Evolutionary conservation across 1,140 invertebrate species (phyloP).

Genomic region (Apis florea): DNA sequence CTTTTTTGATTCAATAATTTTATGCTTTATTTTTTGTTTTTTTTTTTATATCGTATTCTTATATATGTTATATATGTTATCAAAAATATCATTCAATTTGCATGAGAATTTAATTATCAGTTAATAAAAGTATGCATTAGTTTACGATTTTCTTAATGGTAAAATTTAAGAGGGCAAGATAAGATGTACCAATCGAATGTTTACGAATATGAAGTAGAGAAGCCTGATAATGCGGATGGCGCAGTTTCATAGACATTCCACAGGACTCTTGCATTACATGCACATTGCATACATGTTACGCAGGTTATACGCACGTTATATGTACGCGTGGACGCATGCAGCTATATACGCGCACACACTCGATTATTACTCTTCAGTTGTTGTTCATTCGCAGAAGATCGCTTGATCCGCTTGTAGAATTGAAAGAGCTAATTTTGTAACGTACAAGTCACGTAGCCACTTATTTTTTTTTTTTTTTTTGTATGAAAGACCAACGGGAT

Average conservation of each 20-base stretch:
- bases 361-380: neutral
- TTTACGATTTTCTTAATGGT: neutral
- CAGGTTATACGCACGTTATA: neutral
- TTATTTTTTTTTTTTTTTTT: neutral
- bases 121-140: neutral
- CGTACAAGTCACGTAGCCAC: neutral
- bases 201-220: slow-evolving; percentile 75
- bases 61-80: neutral
- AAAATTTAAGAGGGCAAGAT: neutral
- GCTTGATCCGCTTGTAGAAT: neutral
- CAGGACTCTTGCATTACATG: slow-evolving; percentile 63
- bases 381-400: neutral
- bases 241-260: slow-evolving; percentile 66
- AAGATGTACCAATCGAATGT: slow-evolving; percentile 66
- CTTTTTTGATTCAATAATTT: neutral
- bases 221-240: slow-evolving; percentile 72
- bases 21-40: too few species aligned
- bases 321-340: neutral
- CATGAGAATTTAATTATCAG: neutral
- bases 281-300: neutral
- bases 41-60: neutral
- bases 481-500: neutral
- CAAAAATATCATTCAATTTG: neutral
- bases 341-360: neutral
- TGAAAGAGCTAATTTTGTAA: neutral